phyloP scores from a whole-genome alignment of 2,888 invertebrate genomes.

The Octodonta nipae region DNA sequence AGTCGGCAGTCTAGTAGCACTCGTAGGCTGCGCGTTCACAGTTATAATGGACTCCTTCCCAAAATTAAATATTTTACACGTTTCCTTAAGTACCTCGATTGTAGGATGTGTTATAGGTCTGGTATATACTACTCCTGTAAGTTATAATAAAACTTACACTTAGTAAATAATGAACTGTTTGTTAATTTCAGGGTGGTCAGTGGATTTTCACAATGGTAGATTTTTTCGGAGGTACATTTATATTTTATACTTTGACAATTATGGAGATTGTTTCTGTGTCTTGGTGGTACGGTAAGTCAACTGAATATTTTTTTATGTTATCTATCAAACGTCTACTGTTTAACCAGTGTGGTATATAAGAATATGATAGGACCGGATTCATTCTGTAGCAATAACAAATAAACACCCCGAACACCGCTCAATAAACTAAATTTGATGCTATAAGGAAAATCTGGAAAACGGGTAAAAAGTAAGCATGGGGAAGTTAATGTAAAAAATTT shows the following conservation, averaged over 20 bases:
- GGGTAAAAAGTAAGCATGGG: too few relatives aligned
- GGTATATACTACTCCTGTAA: conserved; percentile 62
- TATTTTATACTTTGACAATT: conserved; percentile 44
- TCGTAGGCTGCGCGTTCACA: conserved; percentile 56
- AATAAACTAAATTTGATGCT: too few relatives aligned
- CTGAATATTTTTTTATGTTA: too few relatives aligned
- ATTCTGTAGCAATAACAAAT: too few relatives aligned
- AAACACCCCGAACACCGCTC: too few relatives aligned
- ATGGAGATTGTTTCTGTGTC: conserved; percentile 37
- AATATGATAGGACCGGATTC: too few relatives aligned
- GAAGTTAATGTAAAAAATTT: too few relatives aligned
- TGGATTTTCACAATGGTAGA: conserved; percentile 46
- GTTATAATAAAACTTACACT: conserved; percentile 16
- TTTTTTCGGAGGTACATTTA: conserved; percentile 47
- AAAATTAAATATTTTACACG: conserved; percentile 43
- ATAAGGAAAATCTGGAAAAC: too few relatives aligned
- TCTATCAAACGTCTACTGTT: too few relatives aligned
- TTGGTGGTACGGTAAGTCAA: conserved; percentile 22
- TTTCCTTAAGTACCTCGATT: conserved; percentile 40
- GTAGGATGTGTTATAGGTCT: conserved; percentile 54
- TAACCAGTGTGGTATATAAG: too few relatives aligned
- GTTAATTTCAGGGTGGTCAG: conserved; percentile 47
- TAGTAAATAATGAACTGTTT: too few relatives aligned
- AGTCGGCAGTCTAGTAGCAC: conserved; percentile 56
- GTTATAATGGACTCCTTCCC: conserved; percentile 57